Conservation (phyloP, 2,113 vertebrate species). For the Microcebus griseorufus region DNA sequence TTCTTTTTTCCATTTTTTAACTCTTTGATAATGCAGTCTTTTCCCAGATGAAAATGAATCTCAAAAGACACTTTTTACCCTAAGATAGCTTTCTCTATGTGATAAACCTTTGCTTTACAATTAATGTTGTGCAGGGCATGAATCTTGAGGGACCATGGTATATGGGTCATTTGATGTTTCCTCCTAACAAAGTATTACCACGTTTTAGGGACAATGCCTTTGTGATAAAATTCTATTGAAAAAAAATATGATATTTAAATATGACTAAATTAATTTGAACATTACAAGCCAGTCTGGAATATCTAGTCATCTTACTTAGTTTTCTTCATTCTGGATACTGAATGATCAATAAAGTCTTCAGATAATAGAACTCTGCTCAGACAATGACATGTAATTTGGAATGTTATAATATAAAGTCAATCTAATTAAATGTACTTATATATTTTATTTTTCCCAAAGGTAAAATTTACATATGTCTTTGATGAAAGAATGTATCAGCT, state of each 20-base stretch:
- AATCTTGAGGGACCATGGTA: neutral
- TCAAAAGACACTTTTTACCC: conserved; percentile 55
- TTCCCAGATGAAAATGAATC: conserved; percentile 25
- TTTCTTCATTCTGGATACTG: conserved; percentile 44
- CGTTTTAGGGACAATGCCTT: neutral
- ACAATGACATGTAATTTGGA: conserved; percentile 36
- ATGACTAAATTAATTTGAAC: neutral
- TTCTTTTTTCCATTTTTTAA: neutral
- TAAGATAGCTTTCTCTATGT: conserved; percentile 38
- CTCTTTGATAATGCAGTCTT: conserved; percentile 29
- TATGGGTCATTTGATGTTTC: neutral
- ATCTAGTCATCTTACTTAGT: conserved; percentile 49
- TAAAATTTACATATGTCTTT: neutral
- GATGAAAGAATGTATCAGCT: neutral
- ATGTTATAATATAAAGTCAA: conserved; percentile 19
- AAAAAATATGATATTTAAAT: neutral
- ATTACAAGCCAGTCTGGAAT: neutral
- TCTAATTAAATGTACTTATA: conserved; percentile 35
- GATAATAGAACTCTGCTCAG: conserved; percentile 46
- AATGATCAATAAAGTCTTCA: conserved; percentile 34
- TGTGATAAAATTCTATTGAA: neutral
- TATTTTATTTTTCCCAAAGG: conserved; percentile 40
- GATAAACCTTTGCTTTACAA: neutral
- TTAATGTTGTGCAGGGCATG: neutral
- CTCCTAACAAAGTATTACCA: neutral